Percentiles rank a stretch among this genome's conserved stretches.
Evolutionary conservation across 2,113 vertebrate genomes (phyloP).

Genomic region (Leptocoma aspasia): DNA sequence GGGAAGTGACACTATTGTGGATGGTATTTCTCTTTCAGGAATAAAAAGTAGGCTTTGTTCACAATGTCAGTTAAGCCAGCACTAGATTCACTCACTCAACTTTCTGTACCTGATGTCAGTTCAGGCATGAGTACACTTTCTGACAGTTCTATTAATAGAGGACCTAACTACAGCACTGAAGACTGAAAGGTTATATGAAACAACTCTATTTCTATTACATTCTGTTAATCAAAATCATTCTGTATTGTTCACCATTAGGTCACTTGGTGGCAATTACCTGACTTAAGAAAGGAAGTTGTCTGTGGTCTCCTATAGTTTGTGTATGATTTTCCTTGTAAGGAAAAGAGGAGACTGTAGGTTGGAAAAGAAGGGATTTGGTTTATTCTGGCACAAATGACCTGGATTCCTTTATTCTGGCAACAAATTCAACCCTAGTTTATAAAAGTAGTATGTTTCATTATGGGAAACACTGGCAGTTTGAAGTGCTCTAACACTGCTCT

Average conservation of each 20-base stretch:
- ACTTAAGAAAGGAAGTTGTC: background rate
- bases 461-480: background rate
- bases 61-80: conserved; percentile 5
- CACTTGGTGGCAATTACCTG: background rate
- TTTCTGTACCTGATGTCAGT: conserved; percentile 49
- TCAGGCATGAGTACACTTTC: conserved; percentile 40
- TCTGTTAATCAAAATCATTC: background rate
- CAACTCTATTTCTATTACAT: conserved; percentile 21
- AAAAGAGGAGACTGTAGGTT: background rate
- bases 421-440: background rate
- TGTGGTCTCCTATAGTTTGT: background rate
- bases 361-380: background rate
- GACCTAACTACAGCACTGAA: conserved; percentile 18
- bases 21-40: conserved; percentile 40
- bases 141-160: conserved; percentile 69
- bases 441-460: background rate
- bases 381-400: background rate
- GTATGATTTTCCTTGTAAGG: background rate
- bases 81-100: conserved; percentile 33
- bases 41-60: conserved; percentile 35
- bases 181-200: conserved; percentile 40
- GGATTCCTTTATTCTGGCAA: background rate
- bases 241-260: background rate
- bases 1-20: conserved; percentile 44
- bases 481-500: background rate